phyloP scores from a whole-genome alignment of 2,888 invertebrate species.

The Myopa testacea region DNA sequence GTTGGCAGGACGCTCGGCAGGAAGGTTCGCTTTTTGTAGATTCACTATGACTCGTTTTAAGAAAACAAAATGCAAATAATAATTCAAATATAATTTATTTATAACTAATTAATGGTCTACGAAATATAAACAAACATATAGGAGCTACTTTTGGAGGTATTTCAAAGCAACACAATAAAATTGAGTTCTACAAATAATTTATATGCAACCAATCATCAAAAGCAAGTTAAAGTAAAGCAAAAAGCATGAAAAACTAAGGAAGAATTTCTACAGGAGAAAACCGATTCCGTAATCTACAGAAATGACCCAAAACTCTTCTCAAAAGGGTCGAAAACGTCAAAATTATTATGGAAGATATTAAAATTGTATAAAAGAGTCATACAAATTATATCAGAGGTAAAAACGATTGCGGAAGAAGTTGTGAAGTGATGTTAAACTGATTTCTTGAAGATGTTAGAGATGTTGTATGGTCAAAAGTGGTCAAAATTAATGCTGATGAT shows the following conservation, averaged over 20 bases:
- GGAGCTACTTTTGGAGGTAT: conserved; percentile 7
- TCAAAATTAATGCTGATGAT: too few species aligned
- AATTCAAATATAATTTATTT: conserved; percentile 28
- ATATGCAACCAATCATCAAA: background rate
- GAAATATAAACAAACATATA: conserved; percentile 38
- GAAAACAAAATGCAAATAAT: conserved; percentile 33
- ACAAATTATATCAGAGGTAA: too few species aligned
- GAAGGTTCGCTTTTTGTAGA: conserved; percentile 61
- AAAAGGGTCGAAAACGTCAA: too few species aligned
- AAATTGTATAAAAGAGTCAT: too few species aligned
- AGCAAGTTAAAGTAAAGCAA: background rate
- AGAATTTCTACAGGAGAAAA: too few species aligned
- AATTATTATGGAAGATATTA: too few species aligned
- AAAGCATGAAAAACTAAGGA: background rate
- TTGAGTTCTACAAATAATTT: conserved; percentile 36
- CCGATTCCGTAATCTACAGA: too few species aligned
- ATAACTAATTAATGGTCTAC: conserved; percentile 34
- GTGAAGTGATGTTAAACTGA: too few species aligned
- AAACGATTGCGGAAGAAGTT: too few species aligned
- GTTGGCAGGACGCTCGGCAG: conserved; percentile 64
- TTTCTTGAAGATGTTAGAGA: too few species aligned
- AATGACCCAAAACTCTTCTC: too few species aligned
- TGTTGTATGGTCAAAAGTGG: too few species aligned
- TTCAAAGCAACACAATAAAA: conserved; percentile 42
- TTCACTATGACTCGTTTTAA: conserved; percentile 27